These are phyloP conservation scores for Hipposideros armiger DNA, from an alignment of 2,113 vertebrate genomes.

Conservation along the genomic window DNA sequence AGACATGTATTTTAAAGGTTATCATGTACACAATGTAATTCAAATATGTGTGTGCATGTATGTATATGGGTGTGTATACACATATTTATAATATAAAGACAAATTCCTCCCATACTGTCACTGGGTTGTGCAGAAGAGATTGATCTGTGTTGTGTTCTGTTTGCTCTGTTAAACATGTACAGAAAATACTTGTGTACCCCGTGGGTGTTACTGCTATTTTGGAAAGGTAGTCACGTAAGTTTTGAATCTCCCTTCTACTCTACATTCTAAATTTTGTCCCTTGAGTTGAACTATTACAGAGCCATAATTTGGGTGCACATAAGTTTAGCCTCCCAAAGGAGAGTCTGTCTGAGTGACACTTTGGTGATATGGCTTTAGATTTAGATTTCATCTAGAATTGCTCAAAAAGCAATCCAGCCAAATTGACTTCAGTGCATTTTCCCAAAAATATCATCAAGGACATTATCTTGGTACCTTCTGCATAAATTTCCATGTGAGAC, in stretches of 20 bases:
- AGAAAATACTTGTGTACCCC: background rate
- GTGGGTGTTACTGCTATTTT: background rate
- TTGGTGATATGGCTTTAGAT: background rate
- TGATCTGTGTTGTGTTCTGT: too few species aligned
- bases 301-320: too few species aligned
- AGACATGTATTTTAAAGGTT: background rate
- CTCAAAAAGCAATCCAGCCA: background rate
- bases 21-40: background rate
- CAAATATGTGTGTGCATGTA: fast-evolving
- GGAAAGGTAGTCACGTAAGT: background rate
- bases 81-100: background rate
- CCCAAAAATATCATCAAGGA: background rate
- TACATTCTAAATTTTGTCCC: background rate
- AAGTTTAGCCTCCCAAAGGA: background rate
- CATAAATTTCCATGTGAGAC: background rate
- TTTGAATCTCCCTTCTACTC: background rate
- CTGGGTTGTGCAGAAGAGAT: background rate
- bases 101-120: background rate
- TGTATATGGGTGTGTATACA: too few species aligned
- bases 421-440: background rate
- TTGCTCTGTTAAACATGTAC: background rate
- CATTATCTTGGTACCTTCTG: background rate
- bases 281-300: background rate
- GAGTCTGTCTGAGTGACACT: background rate
- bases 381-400: background rate